Evolutionary conservation across 1,140 invertebrate genomes (phyloP).

Genomic region (Apis laboriosa): DNA sequence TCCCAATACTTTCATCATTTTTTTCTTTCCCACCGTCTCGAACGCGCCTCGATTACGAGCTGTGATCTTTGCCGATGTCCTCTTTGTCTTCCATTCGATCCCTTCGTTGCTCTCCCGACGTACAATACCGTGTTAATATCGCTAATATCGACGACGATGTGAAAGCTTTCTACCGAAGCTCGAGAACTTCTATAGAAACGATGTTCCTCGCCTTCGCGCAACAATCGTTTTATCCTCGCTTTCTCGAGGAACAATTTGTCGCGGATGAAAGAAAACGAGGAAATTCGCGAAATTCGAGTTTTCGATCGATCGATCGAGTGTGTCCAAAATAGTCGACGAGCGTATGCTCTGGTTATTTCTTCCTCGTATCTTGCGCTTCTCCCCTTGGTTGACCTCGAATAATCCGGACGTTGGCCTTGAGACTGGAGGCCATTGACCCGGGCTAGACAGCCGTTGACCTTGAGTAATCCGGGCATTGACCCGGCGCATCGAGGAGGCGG

Average conservation of each 20-base stretch:
- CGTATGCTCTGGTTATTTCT: background rate
- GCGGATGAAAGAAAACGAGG: no score
- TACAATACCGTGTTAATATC: background rate
- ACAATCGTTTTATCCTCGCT: background rate
- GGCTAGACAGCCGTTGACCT: conserved; percentile 52
- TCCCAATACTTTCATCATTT: background rate
- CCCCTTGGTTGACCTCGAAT: conserved; percentile 53
- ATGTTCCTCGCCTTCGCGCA: no score
- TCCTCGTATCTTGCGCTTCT: conserved; percentile 8
- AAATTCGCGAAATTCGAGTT: background rate
- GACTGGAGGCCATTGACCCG: conserved; percentile 49
- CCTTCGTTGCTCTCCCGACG: background rate
- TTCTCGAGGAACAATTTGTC: no score
- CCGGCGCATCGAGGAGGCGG: conserved; percentile 27
- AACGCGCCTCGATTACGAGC: background rate
- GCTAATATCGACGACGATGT: background rate
- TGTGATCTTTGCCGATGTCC: background rate
- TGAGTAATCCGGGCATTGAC: conserved; percentile 55
- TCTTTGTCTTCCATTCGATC: background rate
- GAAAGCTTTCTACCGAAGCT: background rate
- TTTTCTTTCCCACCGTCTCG: background rate
- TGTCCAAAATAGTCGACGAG: background rate
- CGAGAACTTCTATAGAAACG: no score
- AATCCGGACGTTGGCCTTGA: conserved; percentile 58
- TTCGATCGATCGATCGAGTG: conserved; percentile 3